These are phyloP conservation scores for Bursaphelenchus mucronatus DNA, from an alignment of 1,140 invertebrate species.

Conservation along the genomic window DNA sequence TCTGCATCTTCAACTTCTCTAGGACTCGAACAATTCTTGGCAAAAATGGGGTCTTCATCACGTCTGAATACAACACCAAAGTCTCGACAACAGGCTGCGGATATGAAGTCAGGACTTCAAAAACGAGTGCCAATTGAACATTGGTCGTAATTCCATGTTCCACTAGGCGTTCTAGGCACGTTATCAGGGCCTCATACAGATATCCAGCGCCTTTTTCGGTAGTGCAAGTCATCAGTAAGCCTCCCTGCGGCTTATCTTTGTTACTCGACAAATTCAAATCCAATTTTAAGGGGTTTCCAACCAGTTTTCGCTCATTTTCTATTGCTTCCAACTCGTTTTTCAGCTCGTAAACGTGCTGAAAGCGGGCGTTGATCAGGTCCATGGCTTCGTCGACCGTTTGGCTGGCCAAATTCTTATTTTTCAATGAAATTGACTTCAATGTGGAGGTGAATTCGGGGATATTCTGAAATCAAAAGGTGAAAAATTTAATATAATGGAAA, in stretches of 20 bases:
- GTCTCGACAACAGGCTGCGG: constrained; percentile 80
- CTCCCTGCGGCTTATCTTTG: constrained; percentile 10
- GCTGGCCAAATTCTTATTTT: constrained; percentile 3
- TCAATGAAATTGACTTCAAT: constrained; percentile 1
- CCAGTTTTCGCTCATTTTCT: constrained; percentile 16
- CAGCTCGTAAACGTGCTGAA: constrained; percentile 16
- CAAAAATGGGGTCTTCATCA: constrained; percentile 18
- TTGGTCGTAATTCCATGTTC: constrained; percentile 80
- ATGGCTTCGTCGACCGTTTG: constrained; percentile 9
- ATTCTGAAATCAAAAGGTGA: too few relatives aligned
- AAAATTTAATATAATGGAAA: too few relatives aligned
- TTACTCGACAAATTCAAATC: constrained; percentile 6
- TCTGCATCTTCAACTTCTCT: constrained; percentile 36
- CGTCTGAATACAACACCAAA: constrained; percentile 72
- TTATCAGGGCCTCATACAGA: constrained; percentile 66
- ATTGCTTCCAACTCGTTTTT: constrained; percentile 9
- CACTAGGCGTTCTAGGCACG: constrained; percentile 77
- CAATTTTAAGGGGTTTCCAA: constrained; percentile 12
- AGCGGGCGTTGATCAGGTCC: constrained; percentile 16
- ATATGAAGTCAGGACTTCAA: constrained; percentile 79
- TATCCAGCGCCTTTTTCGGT: constrained; percentile 33
- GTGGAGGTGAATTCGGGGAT: too few relatives aligned
- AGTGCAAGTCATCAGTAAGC: constrained; percentile 25
- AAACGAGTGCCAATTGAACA: constrained; percentile 78
- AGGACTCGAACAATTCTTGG: constrained; percentile 20